Conservation (phyloP, 2,113 vertebrate species). For the Malaclemys terrapin region DNA sequence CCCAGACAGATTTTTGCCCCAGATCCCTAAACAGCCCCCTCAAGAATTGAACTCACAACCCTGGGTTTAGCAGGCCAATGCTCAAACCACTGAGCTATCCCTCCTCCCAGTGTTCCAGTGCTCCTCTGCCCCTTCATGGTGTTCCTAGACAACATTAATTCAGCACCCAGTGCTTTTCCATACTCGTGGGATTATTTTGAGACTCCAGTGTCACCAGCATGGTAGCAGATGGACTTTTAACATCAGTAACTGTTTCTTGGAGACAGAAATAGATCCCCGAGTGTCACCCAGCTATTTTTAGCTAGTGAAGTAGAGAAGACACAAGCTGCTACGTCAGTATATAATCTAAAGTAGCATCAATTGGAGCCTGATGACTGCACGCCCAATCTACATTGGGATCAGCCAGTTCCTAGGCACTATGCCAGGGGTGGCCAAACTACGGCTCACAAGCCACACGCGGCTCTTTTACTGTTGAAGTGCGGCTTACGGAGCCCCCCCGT, state of each 20-base stretch:
- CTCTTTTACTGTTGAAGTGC: no score
- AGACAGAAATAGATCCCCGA: not conserved
- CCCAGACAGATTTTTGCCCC: no score
- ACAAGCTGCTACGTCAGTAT: not conserved
- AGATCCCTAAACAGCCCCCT: no score
- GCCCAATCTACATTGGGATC: not conserved
- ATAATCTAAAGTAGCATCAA: not conserved
- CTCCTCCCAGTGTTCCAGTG: not conserved
- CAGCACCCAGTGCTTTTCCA: not conserved
- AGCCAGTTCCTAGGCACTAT: not conserved
- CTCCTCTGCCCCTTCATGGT: no score
- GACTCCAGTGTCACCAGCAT: not conserved
- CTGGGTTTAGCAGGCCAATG: no score
- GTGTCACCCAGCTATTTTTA: not conserved
- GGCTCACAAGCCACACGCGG: no score
- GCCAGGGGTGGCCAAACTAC: no score
- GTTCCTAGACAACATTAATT: no score
- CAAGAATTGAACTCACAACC: no score
- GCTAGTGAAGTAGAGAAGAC: rapidly evolving
- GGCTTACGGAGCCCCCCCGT: no score
- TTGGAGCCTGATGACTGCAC: not conserved
- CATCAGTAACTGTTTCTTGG: not conserved
- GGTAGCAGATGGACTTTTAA: not conserved
- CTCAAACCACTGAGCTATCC: no score
- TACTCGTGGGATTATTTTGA: not conserved